These are phyloP conservation scores for Spialia ferax DNA, from an alignment of 2,888 invertebrate genomes.

Conservation along the genomic window DNA sequence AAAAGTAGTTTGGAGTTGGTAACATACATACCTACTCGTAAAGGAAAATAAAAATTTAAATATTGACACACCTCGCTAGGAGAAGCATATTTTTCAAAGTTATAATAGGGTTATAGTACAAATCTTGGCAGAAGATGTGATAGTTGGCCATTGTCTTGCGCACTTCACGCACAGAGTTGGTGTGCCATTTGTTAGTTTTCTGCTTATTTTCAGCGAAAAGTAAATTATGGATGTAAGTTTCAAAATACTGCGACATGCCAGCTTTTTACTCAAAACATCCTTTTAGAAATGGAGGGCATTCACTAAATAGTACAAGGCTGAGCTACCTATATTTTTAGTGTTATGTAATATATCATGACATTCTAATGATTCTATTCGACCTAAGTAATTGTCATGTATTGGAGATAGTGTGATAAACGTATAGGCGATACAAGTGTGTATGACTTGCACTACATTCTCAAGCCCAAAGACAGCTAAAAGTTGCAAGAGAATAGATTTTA, in stretches of 20 bases:
- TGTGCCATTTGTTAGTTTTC: constrained; percentile 35
- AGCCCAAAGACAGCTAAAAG: constrained; percentile 38
- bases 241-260: constrained; percentile 41
- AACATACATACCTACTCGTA: no score
- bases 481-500: constrained; percentile 30
- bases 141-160: constrained; percentile 34
- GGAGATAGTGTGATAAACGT: constrained; percentile 25
- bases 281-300: constrained; percentile 34
- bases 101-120: constrained; percentile 40
- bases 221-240: constrained; percentile 34
- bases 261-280: constrained; percentile 34
- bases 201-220: constrained; percentile 34
- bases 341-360: constrained; percentile 29
- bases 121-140: constrained; percentile 34
- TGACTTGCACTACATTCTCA: constrained; percentile 34
- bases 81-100: constrained; percentile 28
- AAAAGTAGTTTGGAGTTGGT: no score
- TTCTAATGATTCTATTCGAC: constrained; percentile 38
- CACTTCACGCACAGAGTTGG: constrained; percentile 36
- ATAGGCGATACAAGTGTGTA: constrained; percentile 35
- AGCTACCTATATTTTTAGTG: constrained; percentile 28
- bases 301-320: constrained; percentile 36
- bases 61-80: constrained; percentile 30
- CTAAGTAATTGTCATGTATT: constrained; percentile 12
- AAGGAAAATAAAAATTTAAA: constrained; percentile 22